Base-by-base conservation (phyloP, 1,140 invertebrate species). In the Calliphora vicina region DNA sequence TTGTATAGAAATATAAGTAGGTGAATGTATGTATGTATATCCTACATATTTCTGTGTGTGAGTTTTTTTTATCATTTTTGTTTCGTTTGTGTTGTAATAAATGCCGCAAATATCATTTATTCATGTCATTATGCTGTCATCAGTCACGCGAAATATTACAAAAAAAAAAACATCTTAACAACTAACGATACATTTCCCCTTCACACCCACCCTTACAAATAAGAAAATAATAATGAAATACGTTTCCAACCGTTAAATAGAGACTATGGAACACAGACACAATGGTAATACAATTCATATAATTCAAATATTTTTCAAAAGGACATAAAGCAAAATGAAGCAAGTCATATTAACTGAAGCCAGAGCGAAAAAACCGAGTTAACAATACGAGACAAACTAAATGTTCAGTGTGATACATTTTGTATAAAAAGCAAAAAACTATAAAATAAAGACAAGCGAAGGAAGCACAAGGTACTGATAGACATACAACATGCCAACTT, bases 61-160 rank as follows among this genome's bases (percentile, higher is more conserved):
- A n/a, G n/a, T n/a, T n/a, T 45, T 45, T 12, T 50, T n/a, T 50
- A 1, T 50, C 12, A 17, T 10, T 9, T 50, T 50, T 50, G 17
- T 13, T 50, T 9, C 45, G 23, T 67, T 25, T 67, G 61, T 20
- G 9, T 67, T 23, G 61, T 67, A 67, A 67, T 67, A 67, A 67
- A 67, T 67, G 20, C n/a, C 61, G 12, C n/a, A 67, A 67, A 67
- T 67, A 67, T 88, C 87, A 88, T 88, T 88, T 88, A 88, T 88
- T 88, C 87, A 85, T 87, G 87, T 86, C 87, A 88, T 86, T 85
- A 86, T 83, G 87, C 87, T 85, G 88, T 88, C 87, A 87, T 86
- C 87, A 88, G 87, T 88, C 87, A 88, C 87, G 87, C 87, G 88
- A 88, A 88, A 87, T 88, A 87, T 88, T 87, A 88, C 87, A 86